These are phyloP conservation scores for Teleopsis dalmanni DNA, from an alignment of 1,140 invertebrate species.

Conservation along the genomic window DNA sequence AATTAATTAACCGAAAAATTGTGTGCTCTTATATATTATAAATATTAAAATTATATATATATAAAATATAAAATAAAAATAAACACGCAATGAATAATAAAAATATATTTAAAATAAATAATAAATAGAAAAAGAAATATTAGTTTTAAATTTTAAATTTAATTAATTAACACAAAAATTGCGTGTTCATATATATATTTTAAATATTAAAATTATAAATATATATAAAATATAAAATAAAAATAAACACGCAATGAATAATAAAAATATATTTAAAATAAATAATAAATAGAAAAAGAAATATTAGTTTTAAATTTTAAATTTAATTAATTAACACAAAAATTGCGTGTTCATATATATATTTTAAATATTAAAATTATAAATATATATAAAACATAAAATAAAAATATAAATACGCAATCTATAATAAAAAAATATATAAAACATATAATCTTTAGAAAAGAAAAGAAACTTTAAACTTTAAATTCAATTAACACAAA, in stretches of 20 bases:
- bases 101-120: neutral
- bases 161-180: neutral
- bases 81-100: neutral
- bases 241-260: neutral
- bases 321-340: neutral
- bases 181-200: too few species aligned
- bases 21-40: neutral
- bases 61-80: neutral
- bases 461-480: neutral
- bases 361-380: neutral
- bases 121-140: neutral
- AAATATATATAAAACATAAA: neutral
- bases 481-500: too few species aligned
- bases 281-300: neutral
- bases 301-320: neutral
- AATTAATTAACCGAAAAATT: neutral
- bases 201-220: neutral
- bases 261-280: neutral
- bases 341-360: too few species aligned
- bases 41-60: neutral
- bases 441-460: neutral
- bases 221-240: neutral
- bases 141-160: neutral
- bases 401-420: neutral
- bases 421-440: neutral